A percentile compares a stretch with the other conserved stretches of the same genome.
Conservation (phyloP, 2,888 invertebrate species). For the Cephus pygmeus region DNA sequence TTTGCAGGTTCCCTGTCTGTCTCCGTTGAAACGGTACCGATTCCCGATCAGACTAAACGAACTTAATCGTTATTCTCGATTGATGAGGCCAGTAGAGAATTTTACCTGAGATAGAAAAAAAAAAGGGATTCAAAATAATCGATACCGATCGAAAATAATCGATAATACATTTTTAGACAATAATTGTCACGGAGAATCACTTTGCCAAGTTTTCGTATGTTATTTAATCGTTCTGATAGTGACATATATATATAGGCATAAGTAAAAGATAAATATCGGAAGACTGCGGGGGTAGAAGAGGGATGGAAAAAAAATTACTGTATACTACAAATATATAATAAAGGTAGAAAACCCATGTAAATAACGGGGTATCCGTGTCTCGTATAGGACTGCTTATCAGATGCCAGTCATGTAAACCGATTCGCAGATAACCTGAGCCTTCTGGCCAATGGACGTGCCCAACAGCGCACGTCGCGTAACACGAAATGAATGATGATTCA, state of each 20-base stretch:
- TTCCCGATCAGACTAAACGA: not conserved
- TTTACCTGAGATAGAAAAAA: no score
- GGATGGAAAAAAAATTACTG: not conserved
- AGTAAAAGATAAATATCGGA: not conserved
- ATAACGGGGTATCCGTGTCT: conserved; percentile 46
- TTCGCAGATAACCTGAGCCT: conserved; percentile 44
- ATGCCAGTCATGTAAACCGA: conserved; percentile 55
- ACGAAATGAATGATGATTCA: conserved; percentile 62
- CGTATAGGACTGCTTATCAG: conserved; percentile 41
- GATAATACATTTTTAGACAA: not conserved
- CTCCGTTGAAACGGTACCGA: conserved; percentile 1
- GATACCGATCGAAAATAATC: not conserved
- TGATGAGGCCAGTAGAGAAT: not conserved
- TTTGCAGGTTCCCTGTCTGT: conserved; percentile 35
- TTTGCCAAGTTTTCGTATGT: not conserved
- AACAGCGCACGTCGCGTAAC: conserved; percentile 41
- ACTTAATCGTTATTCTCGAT: not conserved
- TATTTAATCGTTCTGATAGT: not conserved
- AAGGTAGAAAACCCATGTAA: conserved; percentile 23
- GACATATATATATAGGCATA: no score
- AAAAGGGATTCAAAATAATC: not conserved
- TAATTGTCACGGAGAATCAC: not conserved
- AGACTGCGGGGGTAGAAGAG: not conserved
- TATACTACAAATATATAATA: not conserved
- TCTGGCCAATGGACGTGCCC: not conserved